phyloP scores from a whole-genome alignment of 2,113 vertebrate species.

The Amphiprion percula region DNA sequence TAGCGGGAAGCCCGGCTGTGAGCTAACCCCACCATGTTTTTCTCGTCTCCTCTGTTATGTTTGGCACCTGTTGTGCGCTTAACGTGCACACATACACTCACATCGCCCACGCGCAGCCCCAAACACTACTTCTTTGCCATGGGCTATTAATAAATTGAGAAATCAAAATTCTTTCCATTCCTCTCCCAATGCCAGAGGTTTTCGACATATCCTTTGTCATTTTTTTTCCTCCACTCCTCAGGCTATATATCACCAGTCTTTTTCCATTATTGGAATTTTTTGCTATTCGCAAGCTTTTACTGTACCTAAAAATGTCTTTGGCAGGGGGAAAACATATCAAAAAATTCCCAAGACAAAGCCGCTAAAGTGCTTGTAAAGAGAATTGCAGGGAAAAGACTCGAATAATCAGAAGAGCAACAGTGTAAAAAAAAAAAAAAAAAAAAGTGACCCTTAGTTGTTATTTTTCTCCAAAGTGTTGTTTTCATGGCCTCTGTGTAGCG shows the following conservation, averaged over 20 bases:
- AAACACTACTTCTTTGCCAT: conserved; percentile 47
- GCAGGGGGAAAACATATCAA: not conserved
- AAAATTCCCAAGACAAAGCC: not conserved
- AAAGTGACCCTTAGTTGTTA: conserved; percentile 38
- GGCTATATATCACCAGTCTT: not conserved
- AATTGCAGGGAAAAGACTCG: not conserved
- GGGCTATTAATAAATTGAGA: conserved; percentile 70
- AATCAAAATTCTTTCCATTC: conserved; percentile 66
- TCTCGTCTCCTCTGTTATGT: conserved; percentile 75
- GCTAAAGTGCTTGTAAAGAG: not conserved
- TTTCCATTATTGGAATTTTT: not conserved
- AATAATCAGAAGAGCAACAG: not conserved
- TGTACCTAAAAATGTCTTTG: not conserved
- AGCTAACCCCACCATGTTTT: conserved; percentile 77
- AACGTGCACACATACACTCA: conserved; percentile 35
- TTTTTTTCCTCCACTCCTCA: not conserved
- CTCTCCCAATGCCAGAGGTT: conserved; percentile 16
- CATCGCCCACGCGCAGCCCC: conserved; percentile 31
- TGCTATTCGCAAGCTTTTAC: not conserved
- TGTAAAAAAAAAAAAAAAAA: not conserved
- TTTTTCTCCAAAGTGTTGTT: conserved; percentile 44
- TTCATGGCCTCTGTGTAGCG: conserved; percentile 8
- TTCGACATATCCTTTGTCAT: conserved; percentile 1
- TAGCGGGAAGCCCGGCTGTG: conserved; percentile 79
- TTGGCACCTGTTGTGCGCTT: conserved; percentile 80